Evolutionary conservation across 2,113 vertebrate genomes (phyloP), one percentile per base, ranked within the genome.

Genomic region (Chlorocebus sabaeus): DNA sequence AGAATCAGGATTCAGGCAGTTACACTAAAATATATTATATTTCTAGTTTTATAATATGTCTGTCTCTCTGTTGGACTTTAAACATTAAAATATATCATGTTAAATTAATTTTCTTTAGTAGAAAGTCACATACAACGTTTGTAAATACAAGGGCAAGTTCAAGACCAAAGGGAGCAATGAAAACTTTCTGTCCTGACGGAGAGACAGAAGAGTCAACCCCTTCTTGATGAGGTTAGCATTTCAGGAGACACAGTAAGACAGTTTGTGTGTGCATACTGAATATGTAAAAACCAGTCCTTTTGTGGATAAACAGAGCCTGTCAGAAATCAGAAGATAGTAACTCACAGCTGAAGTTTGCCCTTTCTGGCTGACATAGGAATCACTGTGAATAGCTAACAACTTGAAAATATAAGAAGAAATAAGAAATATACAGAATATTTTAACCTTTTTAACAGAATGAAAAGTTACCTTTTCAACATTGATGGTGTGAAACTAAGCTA

Each of bases 321-420:
- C 89, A 94, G 50, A 68, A 95, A 94, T 76, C 18, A 87, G 45
- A 80, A 89, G 94, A 82, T 6, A 76, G 83, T 20, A 95, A 92
- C 68, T 93, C 68, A 75, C 5, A 35, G 83, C 57, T 97, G 67
- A 96, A 92, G 38, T 83, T 87, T 96, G 96, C 50, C 76, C 94
- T 97, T 95, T 95, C 38, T n/a, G 50, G n/a, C 23, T 87, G 68
- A 87, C 48, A 27, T 57, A 96, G 61, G 86, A 90, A 85, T 95
- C 75, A 32, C 3, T 82, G 57, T 81, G 59, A 75, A 85, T 32
- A 93, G 52, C n/a, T 75, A 92, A 93, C 22, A 90, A 67, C 30
- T 64, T 90, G 57, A 92, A 79, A 95, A 95, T 64, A 20, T 32
- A 80, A 81, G 5, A 88, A 83, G 22, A 73, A 92, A 43, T n/a